A percentile compares a stretch with the other conserved stretches of the same genome.
Evolutionary conservation across 2,888 invertebrate species (phyloP).

Genomic region (Norana najaformis): DNA sequence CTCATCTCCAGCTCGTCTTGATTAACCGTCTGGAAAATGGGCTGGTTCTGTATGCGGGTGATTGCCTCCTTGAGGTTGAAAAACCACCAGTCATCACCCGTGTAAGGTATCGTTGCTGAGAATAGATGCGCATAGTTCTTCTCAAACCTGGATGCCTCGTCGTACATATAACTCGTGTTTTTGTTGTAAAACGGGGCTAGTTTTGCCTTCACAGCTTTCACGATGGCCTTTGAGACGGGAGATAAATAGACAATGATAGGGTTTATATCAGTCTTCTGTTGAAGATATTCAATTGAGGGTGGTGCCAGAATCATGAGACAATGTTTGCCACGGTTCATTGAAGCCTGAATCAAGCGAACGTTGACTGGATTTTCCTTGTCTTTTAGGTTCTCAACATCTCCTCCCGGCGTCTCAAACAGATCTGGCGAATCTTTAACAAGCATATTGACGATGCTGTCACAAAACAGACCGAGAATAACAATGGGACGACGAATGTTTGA

Average conservation of each 20-base stretch:
- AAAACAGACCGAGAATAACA: slow-evolving; percentile 45
- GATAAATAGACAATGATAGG: slow-evolving; percentile 46
- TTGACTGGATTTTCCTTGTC: slow-evolving; percentile 32
- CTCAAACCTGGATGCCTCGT: slow-evolving; percentile 44
- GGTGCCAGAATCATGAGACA: slow-evolving; percentile 44
- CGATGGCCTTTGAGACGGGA: slow-evolving; percentile 42
- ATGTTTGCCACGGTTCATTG: slow-evolving; percentile 42
- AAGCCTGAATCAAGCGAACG: slow-evolving; percentile 34
- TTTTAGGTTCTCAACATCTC: neutral
- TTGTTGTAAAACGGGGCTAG: slow-evolving; percentile 44
- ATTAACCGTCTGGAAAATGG: slow-evolving; percentile 36
- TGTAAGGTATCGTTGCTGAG: slow-evolving; percentile 43
- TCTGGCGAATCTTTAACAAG: slow-evolving; percentile 41
- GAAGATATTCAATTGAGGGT: slow-evolving; percentile 38
- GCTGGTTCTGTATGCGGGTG: slow-evolving; percentile 41
- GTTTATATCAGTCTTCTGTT: slow-evolving; percentile 41
- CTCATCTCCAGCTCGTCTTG: slow-evolving; percentile 8
- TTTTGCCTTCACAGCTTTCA: slow-evolving; percentile 41
- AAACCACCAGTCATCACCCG: slow-evolving; percentile 43
- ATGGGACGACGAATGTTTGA: slow-evolving; percentile 41
- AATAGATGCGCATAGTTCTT: slow-evolving; percentile 41
- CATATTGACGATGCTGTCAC: slow-evolving; percentile 42
- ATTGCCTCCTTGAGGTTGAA: slow-evolving; percentile 44
- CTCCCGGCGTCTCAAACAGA: slow-evolving; percentile 33
- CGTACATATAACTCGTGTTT: slow-evolving; percentile 40